A percentile compares a stretch with the other conserved stretches of the same genome.
phyloP scores from a whole-genome alignment of 2,888 invertebrate species.

The Ennomos erosarius region DNA sequence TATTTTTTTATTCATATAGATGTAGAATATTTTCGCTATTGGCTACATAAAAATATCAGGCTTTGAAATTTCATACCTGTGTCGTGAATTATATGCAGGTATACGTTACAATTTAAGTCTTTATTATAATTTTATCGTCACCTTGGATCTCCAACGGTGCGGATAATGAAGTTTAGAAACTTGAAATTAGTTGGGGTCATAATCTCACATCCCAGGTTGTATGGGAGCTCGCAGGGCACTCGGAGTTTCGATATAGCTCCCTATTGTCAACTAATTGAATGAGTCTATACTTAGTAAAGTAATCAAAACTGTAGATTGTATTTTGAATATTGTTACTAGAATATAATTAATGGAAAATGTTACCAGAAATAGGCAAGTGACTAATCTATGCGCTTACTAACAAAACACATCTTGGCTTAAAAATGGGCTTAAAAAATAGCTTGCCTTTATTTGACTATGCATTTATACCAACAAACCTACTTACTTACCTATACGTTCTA shows the following conservation, averaged over 20 bases:
- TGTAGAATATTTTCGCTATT: too few species aligned
- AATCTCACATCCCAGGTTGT: slow-evolving; percentile 65
- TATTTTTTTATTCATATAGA: too few species aligned
- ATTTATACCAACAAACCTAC: not conserved
- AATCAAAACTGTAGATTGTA: slow-evolving; percentile 31
- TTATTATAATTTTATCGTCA: slow-evolving; percentile 71
- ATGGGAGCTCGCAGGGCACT: slow-evolving; percentile 45
- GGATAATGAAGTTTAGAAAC: slow-evolving; percentile 79
- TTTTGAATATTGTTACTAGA: slow-evolving; percentile 22
- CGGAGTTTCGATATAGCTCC: slow-evolving; percentile 32
- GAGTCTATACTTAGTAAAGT: slow-evolving; percentile 35
- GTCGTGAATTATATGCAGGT: slow-evolving; percentile 37
- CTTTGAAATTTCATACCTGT: slow-evolving; percentile 37
- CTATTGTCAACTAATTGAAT: slow-evolving; percentile 50
- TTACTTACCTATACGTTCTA: too few species aligned
- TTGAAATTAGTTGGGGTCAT: slow-evolving; percentile 76
- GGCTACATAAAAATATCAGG: slow-evolving; percentile 12
- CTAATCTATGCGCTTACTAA: not conserved
- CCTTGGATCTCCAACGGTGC: slow-evolving; percentile 72
- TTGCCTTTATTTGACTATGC: not conserved
- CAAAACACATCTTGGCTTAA: not conserved
- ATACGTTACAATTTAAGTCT: slow-evolving; percentile 39
- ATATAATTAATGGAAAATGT: slow-evolving; percentile 13
- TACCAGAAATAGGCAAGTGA: not conserved
- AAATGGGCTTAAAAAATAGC: too few species aligned